Evolutionary conservation across 2,888 invertebrate species (phyloP).

Genomic region (Cephus spinipes): DNA sequence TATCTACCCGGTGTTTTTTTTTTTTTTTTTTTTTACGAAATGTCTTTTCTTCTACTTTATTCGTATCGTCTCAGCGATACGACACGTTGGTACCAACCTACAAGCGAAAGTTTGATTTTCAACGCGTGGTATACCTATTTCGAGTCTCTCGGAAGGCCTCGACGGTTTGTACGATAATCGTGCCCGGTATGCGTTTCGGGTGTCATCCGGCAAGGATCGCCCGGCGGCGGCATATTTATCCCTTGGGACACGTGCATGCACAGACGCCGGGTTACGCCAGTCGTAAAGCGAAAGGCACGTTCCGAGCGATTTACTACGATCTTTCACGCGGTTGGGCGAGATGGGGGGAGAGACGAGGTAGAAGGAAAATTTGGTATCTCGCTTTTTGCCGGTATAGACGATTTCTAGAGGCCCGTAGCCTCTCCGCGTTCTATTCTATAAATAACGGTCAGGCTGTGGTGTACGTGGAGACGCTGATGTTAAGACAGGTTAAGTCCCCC

Average conservation of each 20-base stretch:
- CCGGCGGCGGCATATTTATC: background rate
- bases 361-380: background rate
- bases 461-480: background rate
- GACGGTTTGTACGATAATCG: too few relatives aligned
- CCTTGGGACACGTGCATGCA: background rate
- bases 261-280: background rate
- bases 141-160: too few relatives aligned
- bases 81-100: background rate
- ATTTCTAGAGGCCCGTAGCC: background rate
- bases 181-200: too few relatives aligned
- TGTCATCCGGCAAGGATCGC: background rate
- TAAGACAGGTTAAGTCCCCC: slow-evolving; percentile 1
- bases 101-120: background rate
- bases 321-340: background rate
- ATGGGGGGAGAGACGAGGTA: background rate
- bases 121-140: too few relatives aligned
- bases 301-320: background rate
- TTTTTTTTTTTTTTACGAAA: background rate
- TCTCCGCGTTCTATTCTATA: background rate
- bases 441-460: background rate
- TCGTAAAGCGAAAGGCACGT: background rate
- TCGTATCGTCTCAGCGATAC: background rate
- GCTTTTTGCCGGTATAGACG: background rate
- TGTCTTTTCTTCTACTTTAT: background rate
- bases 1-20: background rate